Evolutionary conservation across 2,113 vertebrate species (phyloP), one percentile per base, ranked within the genome.

Genomic region (Gavia stellata): DNA sequence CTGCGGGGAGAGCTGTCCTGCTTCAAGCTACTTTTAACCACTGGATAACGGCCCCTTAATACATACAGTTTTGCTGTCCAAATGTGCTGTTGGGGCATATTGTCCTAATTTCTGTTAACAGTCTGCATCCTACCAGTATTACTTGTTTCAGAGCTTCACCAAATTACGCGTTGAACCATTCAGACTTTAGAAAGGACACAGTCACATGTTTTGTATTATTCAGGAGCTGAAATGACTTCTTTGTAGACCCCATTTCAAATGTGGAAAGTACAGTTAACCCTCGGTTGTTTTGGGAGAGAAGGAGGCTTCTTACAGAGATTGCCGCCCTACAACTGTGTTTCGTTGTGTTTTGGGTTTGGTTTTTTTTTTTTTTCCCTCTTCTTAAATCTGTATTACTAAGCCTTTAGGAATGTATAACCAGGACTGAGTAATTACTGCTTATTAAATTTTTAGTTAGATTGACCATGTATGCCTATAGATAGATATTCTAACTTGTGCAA

Each of bases 361-460:
- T 58, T 58, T 24, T 33, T 38, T 31, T 70, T 61, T 45, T 38
- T 45, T 38, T 81, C 70, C 73, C 92, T n/a, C n/a, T 96, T 96
- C 95, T 97, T 97, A 95, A 96, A 95, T 68, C 83, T 92, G 82
- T 96, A 92, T 97, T 98, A 96, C 94, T 97, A 97, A 96, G 96
- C 97, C 97, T 98, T 98, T 98, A 98, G 97, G 93, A 97, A 94
- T 98, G 93, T 98, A 96, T 98, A 98, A 97, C 96, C 96, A 96
- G 96, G 96, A 97, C 95, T 96, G 87, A 96, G 98, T 97, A 97
- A 97, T 96, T 95, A 96, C 95, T 95, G 97, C 97, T 97, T 98
- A 96, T 96, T 94, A 72, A 97, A 91, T 93, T 97, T 96, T 98
- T 97, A 97, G 95, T 98, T 98, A 97, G 95, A 73, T 95, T 83